Evolutionary conservation across 2,888 invertebrate species (phyloP).

Genomic region (Tromatobia lineatoria): DNA sequence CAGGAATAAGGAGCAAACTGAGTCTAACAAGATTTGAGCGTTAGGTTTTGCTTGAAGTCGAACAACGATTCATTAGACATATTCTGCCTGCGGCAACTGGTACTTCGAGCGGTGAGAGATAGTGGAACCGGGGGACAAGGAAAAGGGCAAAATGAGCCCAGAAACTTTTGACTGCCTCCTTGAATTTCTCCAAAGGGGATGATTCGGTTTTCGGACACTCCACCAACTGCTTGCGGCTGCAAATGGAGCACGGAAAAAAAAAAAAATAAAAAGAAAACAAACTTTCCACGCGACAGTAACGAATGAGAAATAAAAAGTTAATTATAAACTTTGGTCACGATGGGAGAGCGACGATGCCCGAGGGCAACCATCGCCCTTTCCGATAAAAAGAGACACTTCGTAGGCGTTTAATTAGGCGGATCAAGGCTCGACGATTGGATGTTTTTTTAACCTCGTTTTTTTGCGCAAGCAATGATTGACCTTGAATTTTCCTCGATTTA

Average conservation of each 20-base stretch:
- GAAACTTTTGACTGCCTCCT: slow-evolving; percentile 45
- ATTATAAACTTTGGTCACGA: slow-evolving; percentile 60
- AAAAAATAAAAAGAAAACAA: slow-evolving; percentile 23
- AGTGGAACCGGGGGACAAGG: background rate
- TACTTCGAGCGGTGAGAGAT: background rate
- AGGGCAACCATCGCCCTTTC: slow-evolving; percentile 13
- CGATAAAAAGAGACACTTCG: slow-evolving; percentile 42
- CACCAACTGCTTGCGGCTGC: slow-evolving; percentile 7
- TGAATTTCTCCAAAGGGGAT: slow-evolving; percentile 6
- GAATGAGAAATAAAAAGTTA: slow-evolving; percentile 57
- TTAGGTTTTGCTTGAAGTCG: background rate
- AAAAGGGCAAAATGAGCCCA: background rate
- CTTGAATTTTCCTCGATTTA: background rate
- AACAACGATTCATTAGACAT: slow-evolving; percentile 13
- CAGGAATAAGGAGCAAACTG: background rate
- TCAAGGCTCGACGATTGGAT: slow-evolving; percentile 17
- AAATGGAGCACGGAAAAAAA: background rate
- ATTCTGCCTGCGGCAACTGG: background rate
- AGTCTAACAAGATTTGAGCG: background rate
- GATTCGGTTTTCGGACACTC: slow-evolving; percentile 42
- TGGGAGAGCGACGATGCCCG: slow-evolving; percentile 30
- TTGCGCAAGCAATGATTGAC: background rate
- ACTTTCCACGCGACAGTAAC: slow-evolving; percentile 42
- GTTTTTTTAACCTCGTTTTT: background rate
- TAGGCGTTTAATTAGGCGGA: slow-evolving; percentile 56